Base-by-base conservation (phyloP, 2,113 vertebrate species). In the Phyllostomus discolor region DNA sequence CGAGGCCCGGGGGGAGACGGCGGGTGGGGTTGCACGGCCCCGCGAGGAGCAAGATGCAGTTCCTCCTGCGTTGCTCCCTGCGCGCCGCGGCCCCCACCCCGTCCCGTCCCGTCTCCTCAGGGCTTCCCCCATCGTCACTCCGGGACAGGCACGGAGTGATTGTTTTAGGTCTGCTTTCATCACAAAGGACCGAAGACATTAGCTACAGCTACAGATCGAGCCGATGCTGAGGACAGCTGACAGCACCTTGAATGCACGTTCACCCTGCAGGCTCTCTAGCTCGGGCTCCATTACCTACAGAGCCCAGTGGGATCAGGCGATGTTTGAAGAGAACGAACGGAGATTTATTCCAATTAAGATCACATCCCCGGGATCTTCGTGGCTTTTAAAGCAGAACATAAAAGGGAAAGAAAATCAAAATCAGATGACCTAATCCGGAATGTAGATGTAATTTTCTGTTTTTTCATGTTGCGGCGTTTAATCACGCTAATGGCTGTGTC, bases 321-420 rank as follows among this genome's bases (percentile, higher is more conserved):
- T 64, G 64, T 82, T 95, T 95, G 16, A 41, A 83, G 87, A 54
- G 48, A 35, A 97, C 41, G 33, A 28, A 35, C 66, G 85, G 46
- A 92, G 88, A 73, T 90, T n/a, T 88, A 33, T 31, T 75, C 57
- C 5, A 69, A 24, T 43, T 78, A 82, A 78, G 88, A 92, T 76
- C 35, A 20, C 31, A 69, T 67, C 62, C 59, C 72, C 20, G 38
- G 50, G 43, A 41, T 62, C n/a, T 17, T 76, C 69, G 52, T n/a
- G 26, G 43, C 78, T 50, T 84, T 69, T 38, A 90, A 93, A 93
- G 17, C 4, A 91, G 66, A 90, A 88, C 95, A 57, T 57, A 75
- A 93, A 80, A 57, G 67, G 26, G 5, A 76, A 95, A 95, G 81
- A 48, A 95, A 97, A 28, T 96, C 70, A 90, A 96, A 95, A 92